Evolutionary conservation across 2,797 vertebrate species (phyloP).

Genomic region (Pseudomugil gertrudae): DNA sequence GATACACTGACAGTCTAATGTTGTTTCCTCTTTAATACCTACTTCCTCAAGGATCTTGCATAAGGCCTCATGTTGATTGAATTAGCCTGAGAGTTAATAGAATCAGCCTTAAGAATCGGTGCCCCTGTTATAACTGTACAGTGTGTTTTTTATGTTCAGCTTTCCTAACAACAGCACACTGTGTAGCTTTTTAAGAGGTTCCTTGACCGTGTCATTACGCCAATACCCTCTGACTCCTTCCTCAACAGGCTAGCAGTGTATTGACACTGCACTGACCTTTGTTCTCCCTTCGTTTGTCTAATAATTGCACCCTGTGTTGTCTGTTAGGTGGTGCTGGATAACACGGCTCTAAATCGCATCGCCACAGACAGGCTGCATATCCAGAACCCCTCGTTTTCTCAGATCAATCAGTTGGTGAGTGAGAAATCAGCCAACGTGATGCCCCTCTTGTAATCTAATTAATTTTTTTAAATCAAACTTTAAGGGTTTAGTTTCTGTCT

Average conservation of each 20-base stretch:
- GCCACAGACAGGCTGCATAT: conserved; percentile 96
- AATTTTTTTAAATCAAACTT: neutral
- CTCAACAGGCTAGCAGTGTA: conserved; percentile 22
- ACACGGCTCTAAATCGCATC: conserved; percentile 95
- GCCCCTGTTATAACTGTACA: conserved; percentile 56
- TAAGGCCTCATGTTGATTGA: conserved; percentile 68
- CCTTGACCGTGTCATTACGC: conserved; percentile 44
- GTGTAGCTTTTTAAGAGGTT: conserved; percentile 49
- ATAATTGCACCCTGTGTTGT: conserved; percentile 31
- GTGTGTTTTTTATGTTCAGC: conserved; percentile 54
- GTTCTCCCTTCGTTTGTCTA: conserved; percentile 32
- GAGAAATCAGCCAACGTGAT: neutral
- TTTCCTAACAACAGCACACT: conserved; percentile 61
- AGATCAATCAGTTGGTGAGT: conserved; percentile 98
- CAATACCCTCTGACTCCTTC: conserved; percentile 26
- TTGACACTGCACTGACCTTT: conserved; percentile 15
- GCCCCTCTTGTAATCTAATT: no score
- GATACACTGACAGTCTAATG: conserved; percentile 61
- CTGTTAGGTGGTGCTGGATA: conserved; percentile 93
- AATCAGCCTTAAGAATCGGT: conserved; percentile 65
- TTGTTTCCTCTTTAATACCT: conserved; percentile 71
- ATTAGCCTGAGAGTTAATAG: conserved; percentile 74
- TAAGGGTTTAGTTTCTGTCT: neutral
- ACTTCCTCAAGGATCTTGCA: conserved; percentile 70
- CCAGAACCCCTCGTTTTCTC: conserved; percentile 96